Conservation (phyloP, 2,888 invertebrate species). For the Chymomyza fuscimana region DNA sequence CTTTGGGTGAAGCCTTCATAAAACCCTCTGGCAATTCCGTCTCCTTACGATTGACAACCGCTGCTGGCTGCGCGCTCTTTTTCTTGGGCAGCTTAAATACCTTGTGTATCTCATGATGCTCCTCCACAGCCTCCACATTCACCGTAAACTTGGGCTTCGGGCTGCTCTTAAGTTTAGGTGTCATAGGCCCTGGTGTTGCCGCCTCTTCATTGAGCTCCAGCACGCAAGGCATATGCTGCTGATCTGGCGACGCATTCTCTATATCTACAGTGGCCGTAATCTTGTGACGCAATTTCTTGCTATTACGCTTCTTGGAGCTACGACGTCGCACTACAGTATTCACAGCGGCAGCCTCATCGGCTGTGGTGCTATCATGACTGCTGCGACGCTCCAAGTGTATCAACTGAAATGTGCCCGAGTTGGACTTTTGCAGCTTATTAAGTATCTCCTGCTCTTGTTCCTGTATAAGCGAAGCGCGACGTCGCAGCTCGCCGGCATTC, state of each 20-base stretch:
- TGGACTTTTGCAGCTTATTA: constrained; percentile 77
- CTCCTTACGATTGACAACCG: constrained; percentile 31
- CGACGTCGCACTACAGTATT: constrained; percentile 29
- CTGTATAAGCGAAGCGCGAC: constrained; percentile 81
- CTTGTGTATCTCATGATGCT: constrained; percentile 76
- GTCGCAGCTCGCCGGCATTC: constrained; percentile 81
- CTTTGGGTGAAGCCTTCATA: constrained; percentile 65
- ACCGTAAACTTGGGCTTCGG: constrained; percentile 77
- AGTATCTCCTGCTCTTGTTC: constrained; percentile 80
- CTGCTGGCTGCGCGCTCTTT: constrained; percentile 57
- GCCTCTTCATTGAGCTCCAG: constrained; percentile 50
- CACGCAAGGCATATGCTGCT: constrained; percentile 61
- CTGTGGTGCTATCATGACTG: constrained; percentile 71
- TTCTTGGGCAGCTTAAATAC: constrained; percentile 78
- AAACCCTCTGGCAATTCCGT: constrained; percentile 64
- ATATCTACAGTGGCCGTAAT: constrained; percentile 77
- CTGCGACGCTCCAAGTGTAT: constrained; percentile 76
- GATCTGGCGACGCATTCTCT: constrained; percentile 65
- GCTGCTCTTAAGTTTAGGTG: constrained; percentile 38
- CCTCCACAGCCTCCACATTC: constrained; percentile 78
- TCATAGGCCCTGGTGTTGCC: constrained; percentile 34
- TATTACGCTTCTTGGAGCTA: constrained; percentile 69
- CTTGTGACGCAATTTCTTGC: constrained; percentile 76
- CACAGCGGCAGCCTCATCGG: constrained; percentile 40
- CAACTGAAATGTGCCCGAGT: constrained; percentile 75